Conservation (phyloP, 2,113 vertebrate species). For the Progne subis region DNA sequence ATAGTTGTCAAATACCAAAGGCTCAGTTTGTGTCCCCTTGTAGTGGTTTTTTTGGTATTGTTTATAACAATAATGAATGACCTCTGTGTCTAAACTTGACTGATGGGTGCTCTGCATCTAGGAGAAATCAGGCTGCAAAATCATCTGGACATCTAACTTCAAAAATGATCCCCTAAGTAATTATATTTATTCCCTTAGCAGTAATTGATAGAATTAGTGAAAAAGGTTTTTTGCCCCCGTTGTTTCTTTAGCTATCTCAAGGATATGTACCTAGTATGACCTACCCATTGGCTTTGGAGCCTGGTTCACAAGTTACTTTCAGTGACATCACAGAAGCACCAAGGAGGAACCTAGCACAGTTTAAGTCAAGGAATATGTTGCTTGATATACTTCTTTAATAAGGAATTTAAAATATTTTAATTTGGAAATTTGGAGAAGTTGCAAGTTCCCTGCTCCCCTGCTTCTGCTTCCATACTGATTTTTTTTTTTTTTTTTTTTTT, state of each 20-base stretch:
- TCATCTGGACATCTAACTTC: not conserved
- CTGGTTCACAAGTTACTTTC: not conserved
- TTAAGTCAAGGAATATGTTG: not conserved
- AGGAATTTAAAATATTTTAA: not conserved
- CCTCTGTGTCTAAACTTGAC: not conserved
- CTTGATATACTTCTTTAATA: not conserved
- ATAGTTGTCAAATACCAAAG: slow-evolving; percentile 54
- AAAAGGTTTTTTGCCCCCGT: not conserved
- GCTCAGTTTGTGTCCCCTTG: not conserved
- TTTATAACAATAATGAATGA: not conserved
- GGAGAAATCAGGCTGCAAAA: slow-evolving; percentile 12
- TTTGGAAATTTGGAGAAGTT: not conserved
- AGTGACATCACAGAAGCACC: not conserved
- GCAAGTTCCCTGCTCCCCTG: not conserved
- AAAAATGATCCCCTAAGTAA: not conserved
- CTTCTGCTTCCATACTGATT: no score
- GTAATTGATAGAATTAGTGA: not conserved
- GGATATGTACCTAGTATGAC: not conserved
- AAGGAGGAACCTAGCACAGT: not conserved
- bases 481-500: not conserved
- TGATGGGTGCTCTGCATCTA: slow-evolving; percentile 21
- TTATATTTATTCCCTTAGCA: not conserved
- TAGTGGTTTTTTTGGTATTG: slow-evolving; percentile 2
- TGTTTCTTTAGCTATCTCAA: not conserved
- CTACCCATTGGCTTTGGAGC: not conserved